These are phyloP conservation scores for Phenganax subtilis DNA, from an alignment of 92 coral and sea anemone species.

Conservation along the genomic window DNA sequence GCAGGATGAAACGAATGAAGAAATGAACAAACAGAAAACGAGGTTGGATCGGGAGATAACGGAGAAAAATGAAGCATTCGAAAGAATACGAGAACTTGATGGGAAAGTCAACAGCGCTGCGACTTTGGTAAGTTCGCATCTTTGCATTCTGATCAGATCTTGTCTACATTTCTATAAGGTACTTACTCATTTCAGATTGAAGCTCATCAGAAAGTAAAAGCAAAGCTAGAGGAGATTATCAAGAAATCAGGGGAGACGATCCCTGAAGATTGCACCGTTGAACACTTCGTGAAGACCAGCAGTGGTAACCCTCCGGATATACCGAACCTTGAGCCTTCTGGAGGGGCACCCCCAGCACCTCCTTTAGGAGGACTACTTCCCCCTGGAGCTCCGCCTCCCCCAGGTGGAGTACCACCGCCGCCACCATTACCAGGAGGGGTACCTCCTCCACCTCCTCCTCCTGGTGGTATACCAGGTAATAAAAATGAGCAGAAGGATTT, in stretches of 20 bases:
- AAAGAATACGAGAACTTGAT: conserved; percentile 84
- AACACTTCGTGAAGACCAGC: conserved; percentile 53
- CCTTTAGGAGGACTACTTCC: conserved; percentile 77
- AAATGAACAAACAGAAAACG: conserved; percentile 74
- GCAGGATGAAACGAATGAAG: conserved; percentile 85
- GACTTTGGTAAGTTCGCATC: conserved; percentile 53
- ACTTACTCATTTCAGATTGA: conserved; percentile 58
- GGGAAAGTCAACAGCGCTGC: conserved; percentile 73
- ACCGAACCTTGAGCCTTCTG: conserved; percentile 19
- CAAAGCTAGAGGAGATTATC: conserved; percentile 75
- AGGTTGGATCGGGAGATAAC: conserved; percentile 78
- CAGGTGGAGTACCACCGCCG: conserved; percentile 56
- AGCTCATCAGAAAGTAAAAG: conserved; percentile 66
- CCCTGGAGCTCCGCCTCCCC: conserved; percentile 91
- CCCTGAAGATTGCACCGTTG: conserved; percentile 89
- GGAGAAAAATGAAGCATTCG: conserved; percentile 93
- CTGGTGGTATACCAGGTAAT: conserved; percentile 61
- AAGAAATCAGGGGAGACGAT: conserved; percentile 85
- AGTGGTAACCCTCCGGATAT: conserved; percentile 22
- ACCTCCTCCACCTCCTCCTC: conserved; percentile 80
- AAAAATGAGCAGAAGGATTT: too few species aligned
- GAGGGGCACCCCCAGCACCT: conserved; percentile 66
- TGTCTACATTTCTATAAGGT: not conserved
- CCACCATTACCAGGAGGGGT: conserved; percentile 44
- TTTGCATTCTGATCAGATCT: not conserved